These are phyloP conservation scores for Penaeus japonicus DNA, from an alignment of 1,140 invertebrate genomes.

Conservation along the genomic window DNA sequence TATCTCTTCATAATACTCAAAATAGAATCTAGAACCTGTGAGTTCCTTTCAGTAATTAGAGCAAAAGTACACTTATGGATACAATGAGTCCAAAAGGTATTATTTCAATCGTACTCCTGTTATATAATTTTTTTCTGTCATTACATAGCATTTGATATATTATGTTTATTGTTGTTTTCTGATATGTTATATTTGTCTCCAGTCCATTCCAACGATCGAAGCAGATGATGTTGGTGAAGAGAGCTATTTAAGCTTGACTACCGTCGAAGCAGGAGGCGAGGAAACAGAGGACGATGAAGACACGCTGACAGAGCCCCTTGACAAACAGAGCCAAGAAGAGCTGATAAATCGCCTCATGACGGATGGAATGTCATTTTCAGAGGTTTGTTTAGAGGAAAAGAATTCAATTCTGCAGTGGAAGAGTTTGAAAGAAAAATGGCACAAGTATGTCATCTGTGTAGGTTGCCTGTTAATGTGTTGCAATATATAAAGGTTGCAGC, in stretches of 20 bases:
- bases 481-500: slow-evolving; percentile 38
- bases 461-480: not conserved
- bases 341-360: slow-evolving; percentile 48
- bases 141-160: no score
- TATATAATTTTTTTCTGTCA: no score
- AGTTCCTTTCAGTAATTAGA: no score
- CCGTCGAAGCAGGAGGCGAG: slow-evolving; percentile 22
- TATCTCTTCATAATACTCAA: no score
- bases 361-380: slow-evolving; percentile 53
- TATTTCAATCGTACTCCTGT: no score
- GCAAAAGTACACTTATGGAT: no score
- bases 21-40: no score
- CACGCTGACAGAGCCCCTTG: slow-evolving; percentile 3
- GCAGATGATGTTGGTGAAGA: slow-evolving; percentile 16
- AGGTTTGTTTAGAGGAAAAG: slow-evolving; percentile 11
- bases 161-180: no score
- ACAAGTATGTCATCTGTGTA: not conserved
- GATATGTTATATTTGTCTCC: not conserved
- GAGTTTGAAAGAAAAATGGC: not conserved
- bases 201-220: slow-evolving; percentile 44
- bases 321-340: slow-evolving; percentile 43
- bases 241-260: not conserved
- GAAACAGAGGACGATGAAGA: slow-evolving; percentile 48
- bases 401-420: not conserved
- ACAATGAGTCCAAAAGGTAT: no score